phyloP scores from a whole-genome alignment of 2,888 invertebrate genomes.

The Plebejus anna region DNA sequence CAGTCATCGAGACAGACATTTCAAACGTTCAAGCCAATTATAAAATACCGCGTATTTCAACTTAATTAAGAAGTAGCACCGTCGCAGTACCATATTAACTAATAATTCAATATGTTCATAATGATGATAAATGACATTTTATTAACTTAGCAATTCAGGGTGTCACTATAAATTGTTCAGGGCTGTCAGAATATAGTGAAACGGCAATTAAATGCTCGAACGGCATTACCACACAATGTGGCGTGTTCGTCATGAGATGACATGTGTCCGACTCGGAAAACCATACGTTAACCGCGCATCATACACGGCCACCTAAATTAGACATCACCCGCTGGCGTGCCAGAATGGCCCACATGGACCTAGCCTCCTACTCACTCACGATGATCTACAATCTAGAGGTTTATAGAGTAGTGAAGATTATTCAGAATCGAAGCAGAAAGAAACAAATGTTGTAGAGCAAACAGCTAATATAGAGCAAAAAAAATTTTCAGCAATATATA shows the following conservation, averaged over 20 bases:
- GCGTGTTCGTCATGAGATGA: conserved; percentile 72
- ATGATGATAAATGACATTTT: conserved; percentile 65
- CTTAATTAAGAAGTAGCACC: conserved; percentile 17
- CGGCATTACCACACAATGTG: conserved; percentile 77
- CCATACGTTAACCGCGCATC: conserved; percentile 55
- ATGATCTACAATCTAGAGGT: neutral
- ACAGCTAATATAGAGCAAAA: no score
- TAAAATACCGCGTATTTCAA: conserved; percentile 19
- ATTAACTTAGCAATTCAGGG: conserved; percentile 63
- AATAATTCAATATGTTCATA: conserved; percentile 43
- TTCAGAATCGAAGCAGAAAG: no score
- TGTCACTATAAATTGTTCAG: conserved; percentile 72
- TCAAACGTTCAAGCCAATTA: conserved; percentile 2
- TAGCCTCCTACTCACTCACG: neutral
- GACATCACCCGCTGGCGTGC: conserved; percentile 28
- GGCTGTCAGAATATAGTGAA: conserved; percentile 66
- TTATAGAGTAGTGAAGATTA: no score
- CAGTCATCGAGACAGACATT: conserved; percentile 6
- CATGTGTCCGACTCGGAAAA: conserved; percentile 53
- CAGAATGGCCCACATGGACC: neutral
- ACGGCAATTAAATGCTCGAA: conserved; percentile 71
- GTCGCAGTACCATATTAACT: conserved; percentile 28
- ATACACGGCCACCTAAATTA: conserved; percentile 52
- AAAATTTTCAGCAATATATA: no score
- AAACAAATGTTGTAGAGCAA: no score